Evolutionary conservation across 2,888 invertebrate genomes (phyloP).

Genomic region (Tinea trinotella): DNA sequence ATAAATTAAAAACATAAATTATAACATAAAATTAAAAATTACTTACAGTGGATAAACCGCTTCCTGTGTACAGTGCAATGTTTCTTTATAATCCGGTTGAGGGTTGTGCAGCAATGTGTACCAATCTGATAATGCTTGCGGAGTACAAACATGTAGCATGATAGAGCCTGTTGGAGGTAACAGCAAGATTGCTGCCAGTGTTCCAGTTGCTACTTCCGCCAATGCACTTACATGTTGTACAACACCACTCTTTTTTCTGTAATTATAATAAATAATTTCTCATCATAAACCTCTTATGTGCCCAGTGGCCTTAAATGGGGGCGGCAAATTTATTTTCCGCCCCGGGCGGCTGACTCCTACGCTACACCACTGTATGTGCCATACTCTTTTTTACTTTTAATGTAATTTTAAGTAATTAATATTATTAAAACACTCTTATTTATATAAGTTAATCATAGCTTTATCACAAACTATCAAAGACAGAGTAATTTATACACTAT

Average conservation of each 20-base stretch:
- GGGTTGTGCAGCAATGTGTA: constrained; percentile 97
- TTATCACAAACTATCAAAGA: too few species aligned
- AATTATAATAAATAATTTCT: constrained; percentile 29
- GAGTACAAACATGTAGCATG: constrained; percentile 82
- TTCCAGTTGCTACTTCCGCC: constrained; percentile 84
- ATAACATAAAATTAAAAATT: background rate
- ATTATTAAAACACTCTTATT: too few species aligned
- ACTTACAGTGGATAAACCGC: constrained; percentile 97
- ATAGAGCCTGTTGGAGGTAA: constrained; percentile 87
- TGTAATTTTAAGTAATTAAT: too few species aligned
- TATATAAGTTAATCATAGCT: too few species aligned
- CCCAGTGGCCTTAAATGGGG: too few species aligned
- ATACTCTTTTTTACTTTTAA: too few species aligned
- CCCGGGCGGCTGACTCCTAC: too few species aligned
- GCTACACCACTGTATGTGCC: too few species aligned
- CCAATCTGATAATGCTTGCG: constrained; percentile 92
- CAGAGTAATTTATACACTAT: too few species aligned
- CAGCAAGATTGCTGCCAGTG: constrained; percentile 82
- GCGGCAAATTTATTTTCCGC: too few species aligned
- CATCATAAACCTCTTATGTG: too few species aligned
- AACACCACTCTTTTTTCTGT: constrained; percentile 82
- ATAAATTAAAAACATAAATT: too few species aligned
- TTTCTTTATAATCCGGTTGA: constrained; percentile 89
- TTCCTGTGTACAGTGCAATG: constrained; percentile 96
- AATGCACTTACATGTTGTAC: constrained; percentile 87